Conservation (phyloP, 2,113 vertebrate species). For the Delphinus delphis region DNA sequence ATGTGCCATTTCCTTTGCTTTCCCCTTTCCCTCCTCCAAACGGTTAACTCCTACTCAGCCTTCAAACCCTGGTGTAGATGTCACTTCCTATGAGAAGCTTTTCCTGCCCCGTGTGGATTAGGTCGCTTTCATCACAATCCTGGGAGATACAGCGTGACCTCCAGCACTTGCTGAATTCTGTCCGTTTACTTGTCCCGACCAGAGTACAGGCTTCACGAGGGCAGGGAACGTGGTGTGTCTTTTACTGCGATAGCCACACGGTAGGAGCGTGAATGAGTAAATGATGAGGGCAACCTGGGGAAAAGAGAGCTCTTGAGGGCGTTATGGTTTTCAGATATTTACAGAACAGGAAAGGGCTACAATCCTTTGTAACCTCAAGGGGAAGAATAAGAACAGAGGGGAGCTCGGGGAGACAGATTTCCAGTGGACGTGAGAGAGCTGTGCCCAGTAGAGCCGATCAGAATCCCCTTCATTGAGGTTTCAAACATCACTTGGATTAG, state of each 20-base stretch:
- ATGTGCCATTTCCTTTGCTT: neutral
- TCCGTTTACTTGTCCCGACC: neutral
- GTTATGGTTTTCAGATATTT: neutral
- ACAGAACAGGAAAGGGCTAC: neutral
- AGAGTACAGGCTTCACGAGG: neutral
- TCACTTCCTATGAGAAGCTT: neutral
- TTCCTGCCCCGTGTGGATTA: neutral
- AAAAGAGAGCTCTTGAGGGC: neutral
- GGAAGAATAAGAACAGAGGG: neutral
- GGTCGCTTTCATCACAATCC: neutral
- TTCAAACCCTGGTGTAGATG: neutral
- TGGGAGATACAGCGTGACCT: neutral
- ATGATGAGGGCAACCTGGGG: neutral
- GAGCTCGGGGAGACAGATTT: neutral
- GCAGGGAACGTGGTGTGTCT: neutral
- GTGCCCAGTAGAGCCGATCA: neutral
- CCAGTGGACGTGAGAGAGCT: neutral
- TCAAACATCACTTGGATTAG: neutral
- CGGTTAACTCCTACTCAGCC: neutral
- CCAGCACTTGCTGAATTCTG: neutral
- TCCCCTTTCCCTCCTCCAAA: neutral
- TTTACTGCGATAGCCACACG: neutral
- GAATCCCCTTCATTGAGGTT: neutral
- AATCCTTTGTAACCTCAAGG: neutral
- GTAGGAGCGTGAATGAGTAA: neutral